Conservation (phyloP, 2,797 vertebrate genomes). For the Karalla daura region DNA sequence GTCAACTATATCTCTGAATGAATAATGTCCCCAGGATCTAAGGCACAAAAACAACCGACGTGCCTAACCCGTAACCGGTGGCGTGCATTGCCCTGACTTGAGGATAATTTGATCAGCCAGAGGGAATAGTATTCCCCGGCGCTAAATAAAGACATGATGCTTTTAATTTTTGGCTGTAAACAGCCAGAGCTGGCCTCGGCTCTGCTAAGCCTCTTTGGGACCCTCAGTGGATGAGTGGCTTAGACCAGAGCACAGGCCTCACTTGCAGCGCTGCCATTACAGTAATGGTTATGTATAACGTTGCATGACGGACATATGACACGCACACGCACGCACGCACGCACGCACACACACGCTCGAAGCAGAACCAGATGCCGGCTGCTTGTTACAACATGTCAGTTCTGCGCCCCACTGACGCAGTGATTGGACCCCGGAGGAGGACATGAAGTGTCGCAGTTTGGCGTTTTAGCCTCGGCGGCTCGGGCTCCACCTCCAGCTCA, state of each 20-base stretch:
- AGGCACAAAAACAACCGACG: too few relatives aligned
- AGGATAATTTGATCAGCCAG: background rate
- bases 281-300: constrained; percentile 14
- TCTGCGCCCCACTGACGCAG: too few relatives aligned
- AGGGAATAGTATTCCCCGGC: background rate
- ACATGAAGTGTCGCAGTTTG: background rate
- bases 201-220: constrained; percentile 22
- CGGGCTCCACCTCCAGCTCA: background rate
- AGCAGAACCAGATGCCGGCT: background rate
- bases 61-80: too few relatives aligned
- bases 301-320: constrained; percentile 3
- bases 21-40: too few relatives aligned
- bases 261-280: constrained; percentile 8
- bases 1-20: too few relatives aligned
- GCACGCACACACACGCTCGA: background rate
- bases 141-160: constrained; percentile 7
- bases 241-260: constrained; percentile 14
- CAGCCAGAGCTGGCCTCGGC: background rate
- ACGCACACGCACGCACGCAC: background rate
- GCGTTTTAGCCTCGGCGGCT: background rate
- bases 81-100: background rate
- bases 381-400: background rate
- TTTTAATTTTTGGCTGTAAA: constrained; percentile 25
- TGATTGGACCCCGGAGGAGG: too few relatives aligned
- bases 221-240: constrained; percentile 20